Conservation (phyloP, 1,140 invertebrate genomes). For the Coptotermes formosanus region DNA sequence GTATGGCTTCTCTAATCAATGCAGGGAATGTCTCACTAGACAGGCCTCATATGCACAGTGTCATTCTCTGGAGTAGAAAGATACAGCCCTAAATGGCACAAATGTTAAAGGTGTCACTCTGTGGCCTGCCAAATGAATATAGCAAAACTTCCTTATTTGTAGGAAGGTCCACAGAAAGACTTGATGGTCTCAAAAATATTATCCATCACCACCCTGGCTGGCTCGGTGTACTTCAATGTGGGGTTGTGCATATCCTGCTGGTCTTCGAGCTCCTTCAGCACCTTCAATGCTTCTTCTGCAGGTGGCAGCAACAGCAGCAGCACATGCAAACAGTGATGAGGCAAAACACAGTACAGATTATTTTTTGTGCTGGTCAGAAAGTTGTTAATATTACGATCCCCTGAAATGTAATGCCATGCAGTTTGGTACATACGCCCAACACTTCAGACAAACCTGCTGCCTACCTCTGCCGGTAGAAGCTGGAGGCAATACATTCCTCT, state of each 20-base stretch:
- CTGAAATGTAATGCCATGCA: too few relatives aligned
- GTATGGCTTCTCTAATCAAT: too few relatives aligned
- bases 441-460: too few relatives aligned
- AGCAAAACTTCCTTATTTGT: background rate
- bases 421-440: too few relatives aligned
- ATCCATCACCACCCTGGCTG: background rate
- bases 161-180: slow-evolving; percentile 6
- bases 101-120: too few relatives aligned
- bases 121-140: background rate
- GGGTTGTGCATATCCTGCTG: background rate
- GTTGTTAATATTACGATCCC: background rate
- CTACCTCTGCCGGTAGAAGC: too few relatives aligned
- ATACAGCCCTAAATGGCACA: too few relatives aligned
- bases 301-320: background rate
- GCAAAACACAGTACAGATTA: background rate
- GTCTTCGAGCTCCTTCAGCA: background rate
- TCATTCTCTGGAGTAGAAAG: too few relatives aligned
- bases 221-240: background rate
- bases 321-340: background rate
- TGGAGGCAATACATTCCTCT: too few relatives aligned
- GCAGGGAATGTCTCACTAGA: too few relatives aligned
- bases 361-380: background rate
- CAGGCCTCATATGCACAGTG: too few relatives aligned
- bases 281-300: slow-evolving; percentile 11
- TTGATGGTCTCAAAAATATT: background rate